Evolutionary conservation across 2,888 invertebrate genomes (phyloP), one percentile per base, ranked within the genome.

Genomic region (Eretmocerus hayati): DNA sequence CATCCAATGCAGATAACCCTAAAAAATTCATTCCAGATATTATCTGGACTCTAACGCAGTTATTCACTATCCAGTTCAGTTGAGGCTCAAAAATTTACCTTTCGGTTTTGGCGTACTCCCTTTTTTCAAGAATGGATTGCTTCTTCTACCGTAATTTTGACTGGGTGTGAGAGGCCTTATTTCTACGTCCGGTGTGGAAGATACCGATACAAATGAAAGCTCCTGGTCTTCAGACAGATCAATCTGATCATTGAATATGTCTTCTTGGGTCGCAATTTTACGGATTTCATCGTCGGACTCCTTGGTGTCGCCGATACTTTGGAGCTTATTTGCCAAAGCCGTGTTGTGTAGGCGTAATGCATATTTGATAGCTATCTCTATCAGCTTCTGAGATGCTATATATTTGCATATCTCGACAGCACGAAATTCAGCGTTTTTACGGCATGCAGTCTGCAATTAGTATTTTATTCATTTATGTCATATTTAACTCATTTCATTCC

Each of bases 361-460:
- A 72, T 93, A 95, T 66, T 89, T 90, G n/a, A 89, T 84, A 1
- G 91, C 92, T 31, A 92, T 74, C 54, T 87, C 86, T 31, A 93
- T 72, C 0, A 91, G 75, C 37, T 85, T 83, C 2, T 84, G 81
- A 61, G 87, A 85, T 19, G 83, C 82, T 62, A 94, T 78, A 59
- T 91, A 75, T 63, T 88, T 84, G 69, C 91, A 87, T 16, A 94
- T 75, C 71, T 95, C 94, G 40, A 90, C 73, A 0, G 92, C 94
- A 33, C 94, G 79, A 60, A 83, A 84, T 64, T 95, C 93, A 56
- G 86, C 78, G 67, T 89, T 88, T 57, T 83, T 83, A 58, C 86
- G 82, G 63, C 90, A 90, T 2, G 93, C 87, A 55, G 90, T 72
- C 90, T 91, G 72, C 46, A 50, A 33, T 33, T 42, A 50, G 23